phyloP scores from a whole-genome alignment of 1,140 invertebrate species.

The Dreissena polymorpha region DNA sequence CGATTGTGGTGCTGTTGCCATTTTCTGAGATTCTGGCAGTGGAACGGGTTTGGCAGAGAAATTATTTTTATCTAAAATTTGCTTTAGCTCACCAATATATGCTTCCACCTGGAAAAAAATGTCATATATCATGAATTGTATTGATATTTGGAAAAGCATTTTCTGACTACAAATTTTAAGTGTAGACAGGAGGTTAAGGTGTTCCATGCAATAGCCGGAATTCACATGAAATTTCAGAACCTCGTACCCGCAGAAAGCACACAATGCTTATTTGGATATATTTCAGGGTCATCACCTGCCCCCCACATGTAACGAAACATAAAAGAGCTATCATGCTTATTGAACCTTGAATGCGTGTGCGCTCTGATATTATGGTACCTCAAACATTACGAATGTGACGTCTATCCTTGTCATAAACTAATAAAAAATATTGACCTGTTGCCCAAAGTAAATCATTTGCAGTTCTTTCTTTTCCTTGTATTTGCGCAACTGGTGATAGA shows the following conservation, averaged over 20 bases:
- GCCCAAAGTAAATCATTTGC: constrained; percentile 67
- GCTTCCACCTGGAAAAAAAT: constrained; percentile 53
- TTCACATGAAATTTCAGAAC: too few species aligned
- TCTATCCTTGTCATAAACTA: background rate
- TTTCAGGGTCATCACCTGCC: too few species aligned
- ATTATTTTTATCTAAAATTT: constrained; percentile 46
- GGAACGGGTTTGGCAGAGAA: constrained; percentile 31
- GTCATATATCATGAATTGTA: background rate
- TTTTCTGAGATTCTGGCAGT: background rate
- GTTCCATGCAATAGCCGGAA: too few species aligned
- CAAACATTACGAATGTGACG: background rate
- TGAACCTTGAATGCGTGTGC: background rate
- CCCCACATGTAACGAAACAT: too few species aligned
- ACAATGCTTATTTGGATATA: too few species aligned
- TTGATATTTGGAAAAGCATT: too few species aligned
- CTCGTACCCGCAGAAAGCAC: too few species aligned
- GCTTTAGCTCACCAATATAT: constrained; percentile 52
- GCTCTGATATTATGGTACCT: background rate
- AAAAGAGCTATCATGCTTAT: too few species aligned
- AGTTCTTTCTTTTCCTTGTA: constrained; percentile 68
- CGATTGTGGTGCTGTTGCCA: background rate
- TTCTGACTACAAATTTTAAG: too few species aligned
- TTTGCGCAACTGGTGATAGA: constrained; percentile 68
- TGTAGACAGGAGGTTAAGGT: too few species aligned
- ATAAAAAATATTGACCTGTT: constrained; percentile 60